These are phyloP conservation scores for Hypothenemus hampei DNA, from an alignment of 1,140 invertebrate species.

Conservation along the genomic window DNA sequence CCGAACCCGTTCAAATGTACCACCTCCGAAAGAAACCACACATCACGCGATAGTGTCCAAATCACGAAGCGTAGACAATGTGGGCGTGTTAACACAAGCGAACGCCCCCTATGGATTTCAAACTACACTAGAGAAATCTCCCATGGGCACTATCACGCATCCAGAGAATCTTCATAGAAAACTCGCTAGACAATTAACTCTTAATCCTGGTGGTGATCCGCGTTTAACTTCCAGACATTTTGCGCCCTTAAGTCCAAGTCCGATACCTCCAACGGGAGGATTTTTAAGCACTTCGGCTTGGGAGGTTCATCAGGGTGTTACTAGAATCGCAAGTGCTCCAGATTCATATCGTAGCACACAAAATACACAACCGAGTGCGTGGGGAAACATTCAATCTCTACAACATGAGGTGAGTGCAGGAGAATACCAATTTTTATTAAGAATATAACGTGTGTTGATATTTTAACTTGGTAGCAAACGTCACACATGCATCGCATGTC, in stretches of 20 bases:
- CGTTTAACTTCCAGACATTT: constrained; percentile 47
- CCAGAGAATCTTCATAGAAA: constrained; percentile 69
- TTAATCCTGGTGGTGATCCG: constrained; percentile 73
- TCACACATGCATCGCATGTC: constrained; percentile 49
- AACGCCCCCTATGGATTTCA: constrained; percentile 16
- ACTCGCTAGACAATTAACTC: constrained; percentile 71
- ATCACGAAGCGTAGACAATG: constrained; percentile 55
- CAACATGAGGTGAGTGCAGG: constrained; percentile 19
- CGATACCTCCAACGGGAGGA: constrained; percentile 5
- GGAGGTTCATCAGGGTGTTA: constrained; percentile 55
- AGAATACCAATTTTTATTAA: too few species aligned
- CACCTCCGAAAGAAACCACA: constrained; percentile 40
- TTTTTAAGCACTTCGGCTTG: constrained; percentile 34
- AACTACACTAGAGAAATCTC: constrained; percentile 9
- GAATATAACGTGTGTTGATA: too few species aligned
- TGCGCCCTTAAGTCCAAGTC: constrained; percentile 15
- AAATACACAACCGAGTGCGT: constrained; percentile 7
- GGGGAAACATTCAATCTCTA: constrained; percentile 9
- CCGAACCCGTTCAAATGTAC: constrained; percentile 55
- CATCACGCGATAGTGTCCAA: constrained; percentile 48
- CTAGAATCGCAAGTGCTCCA: constrained; percentile 74
- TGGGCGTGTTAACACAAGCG: constrained; percentile 38
- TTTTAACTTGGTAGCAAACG: constrained; percentile 29
- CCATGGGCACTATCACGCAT: constrained; percentile 24
- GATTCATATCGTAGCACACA: constrained; percentile 51